Evolutionary conservation across 2,113 vertebrate species (phyloP), one percentile per base, ranked within the genome.

Genomic region (Gambusia affinis): DNA sequence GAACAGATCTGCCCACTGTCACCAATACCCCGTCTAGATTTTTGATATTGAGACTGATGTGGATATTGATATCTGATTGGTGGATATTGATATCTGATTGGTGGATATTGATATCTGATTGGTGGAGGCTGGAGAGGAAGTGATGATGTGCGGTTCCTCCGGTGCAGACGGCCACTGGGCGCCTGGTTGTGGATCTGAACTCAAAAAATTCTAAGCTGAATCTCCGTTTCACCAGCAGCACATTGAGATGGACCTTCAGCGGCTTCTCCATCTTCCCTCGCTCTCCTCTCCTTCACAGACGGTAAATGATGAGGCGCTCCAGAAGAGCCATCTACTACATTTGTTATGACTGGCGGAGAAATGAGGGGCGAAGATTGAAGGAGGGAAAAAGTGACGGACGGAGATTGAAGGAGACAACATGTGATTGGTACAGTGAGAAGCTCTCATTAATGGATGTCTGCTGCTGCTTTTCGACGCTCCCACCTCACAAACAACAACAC

Each of bases 361-460:
- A 78, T 42, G 68, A 81, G 37, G 22, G 57, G 30, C 37, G 63
- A 42, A 79, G 78, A 76, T 60, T 60, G 81, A 81, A 47, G 42
- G 30, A 47, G 68, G 67, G 67, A 28, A 24, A 47, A 17, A 81
- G 78, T 70, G 72, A 70, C 57, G 64, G 70, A 33, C 47, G 1
- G 17, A 76, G 82, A 87, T 71, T 33, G 81, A 84, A 64, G 74
- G 67, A 68, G 79, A 82, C 81, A 54, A 70, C 79, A 44, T 74
- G 73, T 37, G 85, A 81, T 64, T 64, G n/a, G 66, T 73, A 57
- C 81, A 65, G 78, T 79, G 63, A 62, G 57, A 42, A 44, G 72
- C 72, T 70, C 70, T 73, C 79, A 81, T 81, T 84, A 76, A 83
- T 86, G 78, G 71, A 81, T 80, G 60, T 78, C 42, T 76, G 66